Percentiles rank a stretch among this genome's conserved stretches.
Conservation (phyloP, 2,113 vertebrate genomes). For the Dromiciops gliroides region DNA sequence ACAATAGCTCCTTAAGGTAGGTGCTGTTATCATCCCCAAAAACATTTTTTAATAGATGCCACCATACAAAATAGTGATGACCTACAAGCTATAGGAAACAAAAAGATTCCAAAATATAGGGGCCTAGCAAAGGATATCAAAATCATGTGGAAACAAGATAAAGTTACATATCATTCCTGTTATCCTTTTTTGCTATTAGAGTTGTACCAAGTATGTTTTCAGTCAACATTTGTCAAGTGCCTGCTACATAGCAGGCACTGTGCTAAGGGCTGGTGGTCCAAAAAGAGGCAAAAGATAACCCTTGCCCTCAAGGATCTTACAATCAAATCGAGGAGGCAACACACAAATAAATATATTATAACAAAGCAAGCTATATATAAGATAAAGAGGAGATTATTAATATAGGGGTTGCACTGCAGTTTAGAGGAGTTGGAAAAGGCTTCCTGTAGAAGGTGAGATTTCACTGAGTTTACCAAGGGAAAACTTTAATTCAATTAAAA, state of each 20-base stretch:
- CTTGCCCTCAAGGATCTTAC: neutral
- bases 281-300: neutral
- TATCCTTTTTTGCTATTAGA: neutral
- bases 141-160: neutral
- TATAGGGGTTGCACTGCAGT: neutral
- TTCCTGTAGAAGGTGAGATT: neutral
- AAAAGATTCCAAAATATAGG: neutral
- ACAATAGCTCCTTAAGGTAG: neutral
- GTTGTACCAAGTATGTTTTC: neutral
- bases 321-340: neutral
- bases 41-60: neutral
- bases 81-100: neutral
- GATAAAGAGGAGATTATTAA: neutral
- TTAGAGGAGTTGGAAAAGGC: neutral
- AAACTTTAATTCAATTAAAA: neutral
- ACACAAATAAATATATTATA: neutral
- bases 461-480: neutral
- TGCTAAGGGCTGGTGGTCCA: neutral
- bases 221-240: neutral
- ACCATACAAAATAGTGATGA: neutral
- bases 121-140: neutral
- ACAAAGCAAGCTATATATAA: neutral
- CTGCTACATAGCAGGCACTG: neutral
- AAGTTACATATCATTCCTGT: neutral
- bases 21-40: neutral